Conservation (phyloP, 1,140 invertebrate genomes). For the Zaprionus ghesquierei region DNA sequence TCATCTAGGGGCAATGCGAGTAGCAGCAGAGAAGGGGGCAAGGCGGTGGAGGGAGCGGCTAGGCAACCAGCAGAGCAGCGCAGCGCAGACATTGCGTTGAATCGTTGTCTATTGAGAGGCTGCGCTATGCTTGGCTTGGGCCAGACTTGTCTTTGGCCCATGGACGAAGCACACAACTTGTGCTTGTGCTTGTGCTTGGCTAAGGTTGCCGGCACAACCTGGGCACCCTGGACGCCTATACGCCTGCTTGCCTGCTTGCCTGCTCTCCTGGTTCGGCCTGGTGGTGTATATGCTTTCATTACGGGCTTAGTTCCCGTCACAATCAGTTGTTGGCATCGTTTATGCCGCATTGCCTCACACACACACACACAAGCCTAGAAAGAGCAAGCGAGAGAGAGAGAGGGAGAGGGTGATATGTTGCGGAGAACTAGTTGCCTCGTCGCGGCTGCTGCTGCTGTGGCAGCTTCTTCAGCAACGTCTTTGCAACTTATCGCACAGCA, state of each 20-base stretch:
- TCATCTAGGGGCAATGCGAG: conserved; percentile 46
- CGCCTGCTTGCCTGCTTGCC: conserved; percentile 10
- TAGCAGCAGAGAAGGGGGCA: not conserved
- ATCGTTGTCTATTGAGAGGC: conserved; percentile 60
- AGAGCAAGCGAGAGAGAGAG: not conserved
- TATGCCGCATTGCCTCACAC: conserved; percentile 72
- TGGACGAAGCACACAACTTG: not conserved
- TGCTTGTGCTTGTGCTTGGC: too few species aligned
- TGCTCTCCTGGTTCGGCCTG: conserved; percentile 11
- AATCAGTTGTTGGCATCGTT: conserved; percentile 82
- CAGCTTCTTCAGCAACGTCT: conserved; percentile 79
- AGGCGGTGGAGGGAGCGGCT: not conserved
- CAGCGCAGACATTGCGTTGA: conserved; percentile 50
- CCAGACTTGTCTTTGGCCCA: conserved; percentile 40
- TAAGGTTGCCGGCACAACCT: not conserved
- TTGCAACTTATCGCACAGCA: conserved; percentile 64
- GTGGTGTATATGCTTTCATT: conserved; percentile 75
- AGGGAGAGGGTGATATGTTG: not conserved
- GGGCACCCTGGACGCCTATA: too few species aligned
- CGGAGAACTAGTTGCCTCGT: conserved; percentile 55
- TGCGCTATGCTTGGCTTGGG: conserved; percentile 39
- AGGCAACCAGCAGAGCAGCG: too few species aligned
- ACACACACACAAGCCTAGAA: conserved; percentile 19
- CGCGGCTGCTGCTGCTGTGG: conserved; percentile 67
- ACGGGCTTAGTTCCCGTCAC: conserved; percentile 81